Evolutionary conservation across 2,797 vertebrate species (phyloP).

Genomic region (Sebastes goodei): DNA sequence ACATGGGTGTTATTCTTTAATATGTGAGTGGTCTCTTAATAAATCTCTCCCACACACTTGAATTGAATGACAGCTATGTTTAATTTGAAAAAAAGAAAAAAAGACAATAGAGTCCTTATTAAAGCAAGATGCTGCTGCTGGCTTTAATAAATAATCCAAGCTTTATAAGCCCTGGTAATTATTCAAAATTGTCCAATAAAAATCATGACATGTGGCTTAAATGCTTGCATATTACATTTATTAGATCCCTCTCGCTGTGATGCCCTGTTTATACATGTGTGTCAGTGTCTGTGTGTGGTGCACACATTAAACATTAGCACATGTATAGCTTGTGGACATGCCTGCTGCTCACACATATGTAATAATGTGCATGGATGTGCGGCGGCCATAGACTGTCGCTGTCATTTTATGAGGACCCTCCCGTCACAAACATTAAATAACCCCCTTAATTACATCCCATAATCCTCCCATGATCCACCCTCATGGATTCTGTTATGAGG

Average conservation of each 20-base stretch:
- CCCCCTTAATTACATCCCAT: conserved; percentile 73
- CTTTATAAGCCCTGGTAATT: conserved; percentile 62
- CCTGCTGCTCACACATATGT: background rate
- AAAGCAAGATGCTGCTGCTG: conserved; percentile 48
- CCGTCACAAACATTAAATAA: conserved; percentile 70
- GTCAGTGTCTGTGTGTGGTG: conserved; percentile 2
- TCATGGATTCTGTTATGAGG: conserved; percentile 48
- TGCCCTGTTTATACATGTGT: conserved; percentile 2
- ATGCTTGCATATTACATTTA: conserved; percentile 66
- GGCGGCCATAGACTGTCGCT: conserved; percentile 2
- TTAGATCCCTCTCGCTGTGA: conserved; percentile 34
- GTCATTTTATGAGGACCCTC: conserved; percentile 66
- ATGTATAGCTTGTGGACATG: conserved; percentile 1
- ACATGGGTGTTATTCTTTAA: background rate
- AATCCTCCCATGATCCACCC: conserved; percentile 69
- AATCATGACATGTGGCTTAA: conserved; percentile 65
- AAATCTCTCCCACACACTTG: conserved; percentile 9
- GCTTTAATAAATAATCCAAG: conserved; percentile 61
- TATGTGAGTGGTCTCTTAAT: background rate
- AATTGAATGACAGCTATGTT: conserved; percentile 40
- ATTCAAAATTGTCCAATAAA: conserved; percentile 72
- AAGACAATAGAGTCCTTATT: conserved; percentile 36
- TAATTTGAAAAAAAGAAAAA: conserved; percentile 5
- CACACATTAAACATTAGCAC: conserved; percentile 20
- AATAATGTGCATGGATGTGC: background rate